Evolutionary conservation across 2,888 invertebrate species (phyloP).

Genomic region (Scaptomyza reducta): DNA sequence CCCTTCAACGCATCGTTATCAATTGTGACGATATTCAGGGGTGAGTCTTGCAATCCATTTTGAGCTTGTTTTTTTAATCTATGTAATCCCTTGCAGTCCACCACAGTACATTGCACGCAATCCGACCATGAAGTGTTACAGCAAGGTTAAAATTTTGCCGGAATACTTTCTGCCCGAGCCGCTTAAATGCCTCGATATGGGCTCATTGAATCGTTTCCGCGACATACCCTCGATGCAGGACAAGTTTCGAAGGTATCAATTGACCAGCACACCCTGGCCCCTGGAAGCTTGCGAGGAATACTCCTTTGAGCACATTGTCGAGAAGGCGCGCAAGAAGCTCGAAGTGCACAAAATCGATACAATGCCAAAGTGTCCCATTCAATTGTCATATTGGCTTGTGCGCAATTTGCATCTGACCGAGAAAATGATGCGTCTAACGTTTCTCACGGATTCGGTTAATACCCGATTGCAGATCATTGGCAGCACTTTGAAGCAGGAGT

Average conservation of each 20-base stretch:
- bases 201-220: conserved; percentile 84
- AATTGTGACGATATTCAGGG: conserved; percentile 76
- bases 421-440: conserved; percentile 86
- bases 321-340: conserved; percentile 82
- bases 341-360: conserved; percentile 83
- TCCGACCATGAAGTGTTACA: conserved; percentile 85
- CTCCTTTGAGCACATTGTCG: conserved; percentile 85
- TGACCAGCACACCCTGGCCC: conserved; percentile 87
- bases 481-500: conserved; percentile 84
- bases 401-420: conserved; percentile 90
- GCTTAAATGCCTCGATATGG: conserved; percentile 84
- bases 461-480: conserved; percentile 86
- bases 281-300: conserved; percentile 88
- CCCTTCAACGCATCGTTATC: conserved; percentile 89
- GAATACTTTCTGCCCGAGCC: conserved; percentile 88
- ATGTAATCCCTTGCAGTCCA: conserved; percentile 54
- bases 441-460: conserved; percentile 88
- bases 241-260: conserved; percentile 82
- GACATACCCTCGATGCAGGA: conserved; percentile 82
- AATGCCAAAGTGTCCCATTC: conserved; percentile 88
- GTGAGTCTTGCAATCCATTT: conserved; percentile 48
- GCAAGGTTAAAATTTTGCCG: conserved; percentile 88
- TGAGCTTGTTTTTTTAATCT: neutral
- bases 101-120: conserved; percentile 79
- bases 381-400: conserved; percentile 92